These are phyloP conservation scores for Drosophila leontia DNA, from an alignment of 1,140 invertebrate species.

Conservation along the genomic window DNA sequence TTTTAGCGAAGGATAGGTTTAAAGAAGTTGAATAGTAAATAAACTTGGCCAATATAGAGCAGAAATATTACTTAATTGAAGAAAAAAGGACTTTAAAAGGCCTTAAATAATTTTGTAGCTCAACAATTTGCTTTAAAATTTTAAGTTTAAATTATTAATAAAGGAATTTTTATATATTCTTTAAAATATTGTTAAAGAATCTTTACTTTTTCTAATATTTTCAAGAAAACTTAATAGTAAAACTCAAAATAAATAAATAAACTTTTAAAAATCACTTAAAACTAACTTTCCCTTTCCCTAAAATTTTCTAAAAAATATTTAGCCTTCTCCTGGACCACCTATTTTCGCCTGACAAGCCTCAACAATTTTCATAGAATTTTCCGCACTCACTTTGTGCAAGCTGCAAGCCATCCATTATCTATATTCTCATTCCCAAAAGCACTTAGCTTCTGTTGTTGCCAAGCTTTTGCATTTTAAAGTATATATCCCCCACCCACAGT, in stretches of 20 bases:
- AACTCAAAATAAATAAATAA: not conserved
- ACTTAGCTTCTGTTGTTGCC: conserved; percentile 60
- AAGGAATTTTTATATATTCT: not conserved
- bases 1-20: not conserved
- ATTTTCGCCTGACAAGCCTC: not conserved
- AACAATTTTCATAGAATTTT: conserved; percentile 9
- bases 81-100: not conserved
- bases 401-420: conserved; percentile 57
- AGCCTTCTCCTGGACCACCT: not conserved
- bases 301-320: not conserved
- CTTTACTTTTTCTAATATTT: not conserved
- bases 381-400: not conserved
- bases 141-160: not conserved
- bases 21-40: not conserved
- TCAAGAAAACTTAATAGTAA: not conserved
- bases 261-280: too few relatives aligned
- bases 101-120: not conserved
- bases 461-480: conserved; percentile 64
- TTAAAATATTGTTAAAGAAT: not conserved
- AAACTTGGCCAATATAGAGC: not conserved
- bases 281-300: not conserved
- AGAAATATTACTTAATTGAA: not conserved
- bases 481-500: conserved; percentile 2
- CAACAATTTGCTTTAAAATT: not conserved
- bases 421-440: conserved; percentile 60